These are phyloP conservation scores for Myathropa florea DNA, from an alignment of 2,888 invertebrate species.

Conservation along the genomic window DNA sequence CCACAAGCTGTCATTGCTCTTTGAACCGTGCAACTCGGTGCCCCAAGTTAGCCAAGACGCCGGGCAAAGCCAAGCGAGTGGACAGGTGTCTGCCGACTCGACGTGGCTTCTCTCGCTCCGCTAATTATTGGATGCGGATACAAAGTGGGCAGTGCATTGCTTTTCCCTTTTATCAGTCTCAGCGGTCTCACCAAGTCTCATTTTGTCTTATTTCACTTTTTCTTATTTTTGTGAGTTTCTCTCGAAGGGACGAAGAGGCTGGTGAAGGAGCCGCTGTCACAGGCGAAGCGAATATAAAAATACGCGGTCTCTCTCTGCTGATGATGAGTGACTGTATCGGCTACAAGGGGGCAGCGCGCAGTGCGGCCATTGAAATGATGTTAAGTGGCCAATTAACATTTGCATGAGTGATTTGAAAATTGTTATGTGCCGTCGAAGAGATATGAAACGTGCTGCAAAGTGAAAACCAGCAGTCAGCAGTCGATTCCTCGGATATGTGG, in stretches of 20 bases:
- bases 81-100: constrained; percentile 48
- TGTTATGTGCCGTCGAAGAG: constrained; percentile 17
- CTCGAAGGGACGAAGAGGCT: background rate
- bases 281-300: constrained; percentile 20
- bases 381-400: constrained; percentile 59
- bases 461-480: constrained; percentile 9
- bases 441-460: constrained; percentile 28
- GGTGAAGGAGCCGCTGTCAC: background rate
- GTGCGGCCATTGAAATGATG: constrained; percentile 7
- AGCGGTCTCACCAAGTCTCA: constrained; percentile 1
- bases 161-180: constrained; percentile 2
- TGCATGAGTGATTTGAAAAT: constrained; percentile 58
- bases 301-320: constrained; percentile 16
- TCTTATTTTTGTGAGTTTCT: background rate
- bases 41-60: constrained; percentile 21
- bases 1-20: constrained; percentile 64
- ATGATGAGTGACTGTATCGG: constrained; percentile 26
- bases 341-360: constrained; percentile 10
- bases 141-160: constrained; percentile 16
- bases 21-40: constrained; percentile 40
- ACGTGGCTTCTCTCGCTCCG: constrained; percentile 37
- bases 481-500: background rate
- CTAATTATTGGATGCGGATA: constrained; percentile 56
- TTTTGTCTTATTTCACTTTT: background rate
- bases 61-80: constrained; percentile 26